Evolutionary conservation across 2,797 vertebrate genomes (phyloP).

Genomic region (Allobates femoralis): DNA sequence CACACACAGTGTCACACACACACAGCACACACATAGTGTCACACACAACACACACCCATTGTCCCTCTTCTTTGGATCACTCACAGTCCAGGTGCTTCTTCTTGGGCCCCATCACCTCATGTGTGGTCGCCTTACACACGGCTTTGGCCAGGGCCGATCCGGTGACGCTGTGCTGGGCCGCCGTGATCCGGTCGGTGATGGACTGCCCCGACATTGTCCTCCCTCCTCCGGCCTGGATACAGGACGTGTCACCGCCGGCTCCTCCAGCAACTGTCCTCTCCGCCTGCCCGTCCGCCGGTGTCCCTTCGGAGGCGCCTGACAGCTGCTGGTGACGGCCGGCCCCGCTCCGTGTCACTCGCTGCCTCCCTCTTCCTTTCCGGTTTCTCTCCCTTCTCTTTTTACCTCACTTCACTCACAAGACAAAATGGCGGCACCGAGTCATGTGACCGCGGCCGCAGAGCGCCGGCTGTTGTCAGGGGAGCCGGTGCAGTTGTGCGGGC

Average conservation of each 20-base stretch:
- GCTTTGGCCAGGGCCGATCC: slow-evolving; percentile 90
- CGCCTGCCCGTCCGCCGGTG: no score
- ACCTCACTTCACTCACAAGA: slow-evolving; percentile 59
- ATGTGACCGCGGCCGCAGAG: slow-evolving; percentile 31
- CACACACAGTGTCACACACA: no score
- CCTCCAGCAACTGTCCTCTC: not conserved
- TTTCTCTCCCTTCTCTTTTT: slow-evolving; percentile 46
- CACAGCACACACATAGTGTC: no score
- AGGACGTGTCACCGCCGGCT: slow-evolving; percentile 55
- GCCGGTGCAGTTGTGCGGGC: not conserved
- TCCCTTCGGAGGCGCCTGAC: not conserved
- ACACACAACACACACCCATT: no score
- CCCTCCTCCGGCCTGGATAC: slow-evolving; percentile 54
- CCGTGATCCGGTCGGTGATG: slow-evolving; percentile 90
- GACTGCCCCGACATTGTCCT: slow-evolving; percentile 86
- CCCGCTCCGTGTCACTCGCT: not conserved
- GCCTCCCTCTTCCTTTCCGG: slow-evolving; percentile 50
- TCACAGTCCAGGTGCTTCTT: slow-evolving; percentile 93
- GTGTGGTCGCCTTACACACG: slow-evolving; percentile 89
- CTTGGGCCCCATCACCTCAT: slow-evolving; percentile 89
- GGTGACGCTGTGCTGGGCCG: slow-evolving; percentile 95
- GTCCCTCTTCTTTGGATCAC: slow-evolving; percentile 67
- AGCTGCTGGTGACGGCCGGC: slow-evolving; percentile 10
- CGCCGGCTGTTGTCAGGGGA: slow-evolving; percentile 54
- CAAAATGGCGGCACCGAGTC: slow-evolving; percentile 70